phyloP scores from a whole-genome alignment of 2,113 vertebrate species.

The Gulo gulo region DNA sequence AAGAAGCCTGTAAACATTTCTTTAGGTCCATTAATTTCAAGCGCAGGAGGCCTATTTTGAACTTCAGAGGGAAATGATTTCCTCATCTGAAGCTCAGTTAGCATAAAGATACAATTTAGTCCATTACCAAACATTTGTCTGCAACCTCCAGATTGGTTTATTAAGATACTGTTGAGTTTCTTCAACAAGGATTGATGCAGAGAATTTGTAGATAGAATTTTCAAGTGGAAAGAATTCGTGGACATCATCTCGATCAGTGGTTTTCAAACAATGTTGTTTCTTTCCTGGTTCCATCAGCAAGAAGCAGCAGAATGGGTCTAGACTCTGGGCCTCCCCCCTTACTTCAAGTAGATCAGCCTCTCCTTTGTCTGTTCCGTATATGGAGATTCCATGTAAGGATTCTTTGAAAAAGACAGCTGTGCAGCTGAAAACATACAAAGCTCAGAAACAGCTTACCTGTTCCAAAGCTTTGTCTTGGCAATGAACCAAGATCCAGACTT shows the following conservation, averaged over 20 bases:
- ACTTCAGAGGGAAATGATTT: not conserved
- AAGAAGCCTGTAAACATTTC: not conserved
- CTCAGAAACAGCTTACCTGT: not conserved
- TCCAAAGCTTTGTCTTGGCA: not conserved
- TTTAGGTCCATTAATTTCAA: not conserved
- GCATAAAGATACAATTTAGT: not conserved
- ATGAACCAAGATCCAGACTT: not conserved
- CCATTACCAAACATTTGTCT: not conserved
- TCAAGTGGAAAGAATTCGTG: not conserved
- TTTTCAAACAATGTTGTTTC: not conserved
- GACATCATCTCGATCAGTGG: not conserved
- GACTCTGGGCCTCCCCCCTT: rapidly evolving
- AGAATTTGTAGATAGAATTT: not conserved
- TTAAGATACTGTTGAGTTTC: not conserved
- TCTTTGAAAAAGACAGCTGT: not conserved
- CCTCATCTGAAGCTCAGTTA: not conserved
- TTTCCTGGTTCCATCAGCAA: not conserved
- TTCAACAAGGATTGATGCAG: not conserved
- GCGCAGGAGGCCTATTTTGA: not conserved
- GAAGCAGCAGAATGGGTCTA: not conserved
- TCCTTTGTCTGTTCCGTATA: not conserved
- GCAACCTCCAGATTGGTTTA: not conserved
- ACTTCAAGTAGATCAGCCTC: not conserved
- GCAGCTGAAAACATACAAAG: not conserved
- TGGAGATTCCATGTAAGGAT: not conserved